These are phyloP conservation scores for Lycaon pictus DNA, from an alignment of 2,113 vertebrate genomes.

Conservation along the genomic window DNA sequence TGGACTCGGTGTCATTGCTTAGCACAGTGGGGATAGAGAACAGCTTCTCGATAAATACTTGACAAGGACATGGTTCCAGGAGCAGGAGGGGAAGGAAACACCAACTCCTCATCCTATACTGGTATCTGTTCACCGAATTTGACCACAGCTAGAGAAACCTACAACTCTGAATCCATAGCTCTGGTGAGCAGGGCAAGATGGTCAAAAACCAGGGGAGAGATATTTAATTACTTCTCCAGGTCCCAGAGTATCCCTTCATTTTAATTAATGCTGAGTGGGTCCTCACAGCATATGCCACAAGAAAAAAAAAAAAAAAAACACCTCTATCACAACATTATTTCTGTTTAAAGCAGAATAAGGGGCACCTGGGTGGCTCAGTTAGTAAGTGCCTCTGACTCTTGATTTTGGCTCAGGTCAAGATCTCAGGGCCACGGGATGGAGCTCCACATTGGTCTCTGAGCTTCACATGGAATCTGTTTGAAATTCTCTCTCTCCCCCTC, in stretches of 20 bases:
- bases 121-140: not conserved
- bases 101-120: not conserved
- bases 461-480: not conserved
- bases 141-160: not conserved
- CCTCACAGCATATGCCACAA: not conserved
- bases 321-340: not conserved
- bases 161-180: not conserved
- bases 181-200: not conserved
- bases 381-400: not conserved
- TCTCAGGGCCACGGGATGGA: not conserved
- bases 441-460: not conserved
- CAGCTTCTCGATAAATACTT: not conserved
- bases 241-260: not conserved
- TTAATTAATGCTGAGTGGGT: not conserved
- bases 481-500: not conserved
- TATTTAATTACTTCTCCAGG: not conserved
- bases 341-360: not conserved
- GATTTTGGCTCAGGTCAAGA: not conserved
- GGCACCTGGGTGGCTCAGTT: not conserved
- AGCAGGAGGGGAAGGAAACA: not conserved
- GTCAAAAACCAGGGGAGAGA: not conserved
- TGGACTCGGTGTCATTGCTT: not conserved
- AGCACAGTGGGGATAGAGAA: not conserved
- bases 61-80: not conserved
- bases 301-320: not conserved